phyloP scores from a whole-genome alignment of 2,797 vertebrate species.

The Pseudochaenichthys georgianus region DNA sequence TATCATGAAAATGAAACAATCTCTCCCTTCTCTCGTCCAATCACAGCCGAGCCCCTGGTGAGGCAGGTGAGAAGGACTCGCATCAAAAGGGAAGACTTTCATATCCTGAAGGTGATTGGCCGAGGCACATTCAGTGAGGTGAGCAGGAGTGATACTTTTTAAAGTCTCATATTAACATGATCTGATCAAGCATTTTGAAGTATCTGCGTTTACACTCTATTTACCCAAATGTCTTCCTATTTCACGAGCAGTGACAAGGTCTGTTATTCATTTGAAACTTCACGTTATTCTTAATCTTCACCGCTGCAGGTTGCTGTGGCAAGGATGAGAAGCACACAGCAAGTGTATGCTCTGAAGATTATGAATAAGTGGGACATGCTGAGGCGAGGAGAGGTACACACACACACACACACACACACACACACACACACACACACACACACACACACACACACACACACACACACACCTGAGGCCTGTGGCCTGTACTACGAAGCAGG shows the following conservation, averaged over 20 bases:
- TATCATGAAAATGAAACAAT: neutral
- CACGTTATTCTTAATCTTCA: neutral
- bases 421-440: too few species aligned
- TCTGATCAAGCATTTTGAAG: neutral
- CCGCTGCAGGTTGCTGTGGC: conserved; percentile 88
- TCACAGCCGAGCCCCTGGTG: conserved; percentile 86
- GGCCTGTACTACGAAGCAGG: too few species aligned
- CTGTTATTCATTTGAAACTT: too few species aligned
- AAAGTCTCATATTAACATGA: neutral
- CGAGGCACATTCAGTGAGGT: conserved; percentile 89
- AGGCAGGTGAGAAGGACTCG: conserved; percentile 85
- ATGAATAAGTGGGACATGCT: conserved; percentile 94
- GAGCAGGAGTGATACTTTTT: conserved; percentile 20
- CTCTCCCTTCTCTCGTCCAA: conserved; percentile 10
- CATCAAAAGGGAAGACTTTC: conserved; percentile 90
- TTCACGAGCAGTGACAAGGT: neutral
- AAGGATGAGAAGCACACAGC: conserved; percentile 84
- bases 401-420: neutral
- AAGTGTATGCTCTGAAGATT: conserved; percentile 91
- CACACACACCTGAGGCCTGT: too few species aligned
- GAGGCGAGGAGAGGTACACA: conserved; percentile 85
- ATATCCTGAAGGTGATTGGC: conserved; percentile 91
- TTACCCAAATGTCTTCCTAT: too few species aligned
- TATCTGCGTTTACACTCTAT: too few species aligned
- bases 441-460: too few species aligned